These are phyloP conservation scores for Bombus polaris DNA, from an alignment of 1,140 invertebrate genomes.

Conservation along the genomic window DNA sequence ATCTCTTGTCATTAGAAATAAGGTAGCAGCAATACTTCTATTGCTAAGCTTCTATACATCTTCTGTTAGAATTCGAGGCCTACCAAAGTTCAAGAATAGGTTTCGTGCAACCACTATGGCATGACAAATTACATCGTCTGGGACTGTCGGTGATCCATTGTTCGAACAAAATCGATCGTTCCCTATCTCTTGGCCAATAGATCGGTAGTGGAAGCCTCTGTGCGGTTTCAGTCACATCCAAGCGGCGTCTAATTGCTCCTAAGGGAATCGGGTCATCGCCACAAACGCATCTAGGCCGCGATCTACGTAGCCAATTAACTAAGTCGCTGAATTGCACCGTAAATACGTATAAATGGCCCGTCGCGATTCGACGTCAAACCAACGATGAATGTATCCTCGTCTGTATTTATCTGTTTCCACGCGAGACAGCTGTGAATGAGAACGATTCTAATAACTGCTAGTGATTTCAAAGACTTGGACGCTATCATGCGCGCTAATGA, in stretches of 20 bases:
- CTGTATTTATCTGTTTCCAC: neutral
- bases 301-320: constrained; percentile 58
- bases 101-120: no score
- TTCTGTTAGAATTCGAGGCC: no score
- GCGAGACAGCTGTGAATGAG: neutral
- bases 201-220: neutral
- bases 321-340: constrained; percentile 45
- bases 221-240: constrained; percentile 15
- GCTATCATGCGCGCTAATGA: neutral
- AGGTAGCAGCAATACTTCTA: no score
- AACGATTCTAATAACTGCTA: neutral
- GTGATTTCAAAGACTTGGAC: neutral
- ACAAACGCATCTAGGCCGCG: constrained; percentile 47
- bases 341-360: constrained; percentile 59
- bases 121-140: neutral
- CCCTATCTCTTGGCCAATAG: neutral
- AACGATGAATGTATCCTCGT: neutral
- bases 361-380: constrained; percentile 48
- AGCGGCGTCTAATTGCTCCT: constrained; percentile 60
- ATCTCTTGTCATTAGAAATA: no score
- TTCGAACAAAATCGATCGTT: constrained; percentile 25
- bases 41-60: no score
- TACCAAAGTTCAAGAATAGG: no score
- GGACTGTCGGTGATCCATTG: neutral
- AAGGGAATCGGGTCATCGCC: constrained; percentile 29